Evolutionary conservation across 1,140 invertebrate species (phyloP).

Genomic region (Zaprionus tsacasi): DNA sequence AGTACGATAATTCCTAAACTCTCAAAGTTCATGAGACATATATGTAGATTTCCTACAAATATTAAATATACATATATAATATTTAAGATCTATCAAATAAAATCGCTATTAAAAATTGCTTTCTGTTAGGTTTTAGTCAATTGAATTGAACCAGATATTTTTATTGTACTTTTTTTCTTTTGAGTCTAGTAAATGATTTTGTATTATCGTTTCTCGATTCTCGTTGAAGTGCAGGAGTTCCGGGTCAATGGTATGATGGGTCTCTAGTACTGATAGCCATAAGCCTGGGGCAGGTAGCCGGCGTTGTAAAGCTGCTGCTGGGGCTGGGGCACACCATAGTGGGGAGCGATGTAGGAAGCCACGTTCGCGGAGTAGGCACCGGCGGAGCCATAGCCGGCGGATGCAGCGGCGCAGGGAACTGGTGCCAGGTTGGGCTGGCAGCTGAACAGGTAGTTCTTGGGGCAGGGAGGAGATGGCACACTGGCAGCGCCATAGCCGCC

Average conservation of each 20-base stretch:
- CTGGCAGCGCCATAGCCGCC: slow-evolving; percentile 70
- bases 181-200: slow-evolving; percentile 33
- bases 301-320: slow-evolving; percentile 60
- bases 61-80: neutral
- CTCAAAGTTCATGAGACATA: too few relatives aligned
- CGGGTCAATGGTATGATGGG: neutral
- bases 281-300: slow-evolving; percentile 58
- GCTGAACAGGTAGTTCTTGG: slow-evolving; percentile 80
- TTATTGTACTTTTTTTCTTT: slow-evolving; percentile 50
- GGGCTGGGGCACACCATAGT: slow-evolving; percentile 64
- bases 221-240: slow-evolving; percentile 26
- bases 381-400: slow-evolving; percentile 68
- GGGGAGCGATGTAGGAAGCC: slow-evolving; percentile 57
- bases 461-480: slow-evolving; percentile 72
- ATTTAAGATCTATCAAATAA: neutral
- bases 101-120: neutral
- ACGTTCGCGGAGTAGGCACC: slow-evolving; percentile 73
- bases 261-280: slow-evolving; percentile 59
- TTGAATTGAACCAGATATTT: slow-evolving; percentile 51
- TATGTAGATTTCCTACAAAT: neutral
- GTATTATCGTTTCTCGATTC: slow-evolving; percentile 30
- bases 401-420: slow-evolving; percentile 68
- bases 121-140: slow-evolving; percentile 21
- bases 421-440: slow-evolving; percentile 77
- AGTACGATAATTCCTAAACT: too few relatives aligned